Base-by-base conservation (phyloP, 2,888 invertebrate genomes). In the Tetragonula carbonaria region DNA sequence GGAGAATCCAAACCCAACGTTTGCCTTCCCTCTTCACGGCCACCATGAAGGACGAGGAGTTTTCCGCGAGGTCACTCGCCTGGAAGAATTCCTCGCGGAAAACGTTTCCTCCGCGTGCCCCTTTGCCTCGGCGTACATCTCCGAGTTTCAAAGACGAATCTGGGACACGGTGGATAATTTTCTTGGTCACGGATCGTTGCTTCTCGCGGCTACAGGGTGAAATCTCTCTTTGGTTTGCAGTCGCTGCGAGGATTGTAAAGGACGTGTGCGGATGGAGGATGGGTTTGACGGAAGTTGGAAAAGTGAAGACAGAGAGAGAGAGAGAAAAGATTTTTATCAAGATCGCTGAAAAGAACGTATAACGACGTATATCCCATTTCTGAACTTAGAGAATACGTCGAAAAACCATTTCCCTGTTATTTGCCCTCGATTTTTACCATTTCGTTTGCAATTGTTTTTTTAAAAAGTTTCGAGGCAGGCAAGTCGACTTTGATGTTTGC, bases 11-110 rank as follows among this genome's bases (percentile, higher is more conserved):
- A 8, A 11, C 70, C 28, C 59, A 74, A 45, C 45, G 78, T 73
- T 87, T 76, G 70, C 67, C 38, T 78, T 80, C 76, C 67, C 70
- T 75, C 68, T 87, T 71, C 59, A 62, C 79, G 79, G 38, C 53
- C 45, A 45, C 8, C 45, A 1, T 2, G 53, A 53, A 45, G 8
- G 53, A 33, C 33, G 33, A 16, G 53, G 38, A 38, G 38, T 55
- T 70, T 53, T 33, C 50, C 62, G n/a, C 23, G 63, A 55, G 23
- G 67, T 23, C 63, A 16, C 28, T 33, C 33, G 66, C 51, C 28
- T 57, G 57, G 74, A 66, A 73, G 59, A 78, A n/a, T 62, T 21
- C 70, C 33, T n/a, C 62, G 18, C 0, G 28, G 67, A 33, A 23
- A 66, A 68, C 16, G 14, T 50, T 45, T 8, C 1, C 45, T 45